Evolutionary conservation across 2,888 invertebrate species (phyloP).

Genomic region (Leptinotarsa rubiginosa): DNA sequence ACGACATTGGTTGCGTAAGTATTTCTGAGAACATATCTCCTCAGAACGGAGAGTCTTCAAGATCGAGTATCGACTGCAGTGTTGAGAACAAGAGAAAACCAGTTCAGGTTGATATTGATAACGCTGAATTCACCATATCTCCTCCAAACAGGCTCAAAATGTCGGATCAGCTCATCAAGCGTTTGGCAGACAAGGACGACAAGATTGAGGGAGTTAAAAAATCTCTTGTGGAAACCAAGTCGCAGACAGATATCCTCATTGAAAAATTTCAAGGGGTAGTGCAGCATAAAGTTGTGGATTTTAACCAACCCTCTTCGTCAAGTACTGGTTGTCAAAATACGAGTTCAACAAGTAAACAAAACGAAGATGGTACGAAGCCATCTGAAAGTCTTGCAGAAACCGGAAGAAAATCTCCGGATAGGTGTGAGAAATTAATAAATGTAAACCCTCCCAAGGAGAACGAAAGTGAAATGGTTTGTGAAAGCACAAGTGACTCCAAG

Average conservation of each 20-base stretch:
- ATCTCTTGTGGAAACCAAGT: slow-evolving; percentile 20
- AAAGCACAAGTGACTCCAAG: background rate
- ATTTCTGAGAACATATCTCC: slow-evolving; percentile 50
- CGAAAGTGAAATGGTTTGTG: slow-evolving; percentile 1
- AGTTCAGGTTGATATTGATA: slow-evolving; percentile 57
- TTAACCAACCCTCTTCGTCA: background rate
- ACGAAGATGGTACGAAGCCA: background rate
- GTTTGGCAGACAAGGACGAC: slow-evolving; percentile 52
- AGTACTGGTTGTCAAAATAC: slow-evolving; percentile 12
- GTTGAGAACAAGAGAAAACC: slow-evolving; percentile 53
- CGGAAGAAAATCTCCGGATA: background rate
- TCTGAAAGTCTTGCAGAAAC: slow-evolving; percentile 22
- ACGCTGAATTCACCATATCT: slow-evolving; percentile 55
- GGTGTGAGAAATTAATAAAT: background rate
- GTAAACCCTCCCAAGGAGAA: slow-evolving; percentile 4
- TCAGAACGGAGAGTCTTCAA: slow-evolving; percentile 47
- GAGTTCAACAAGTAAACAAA: slow-evolving; percentile 12
- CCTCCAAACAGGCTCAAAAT: slow-evolving; percentile 60
- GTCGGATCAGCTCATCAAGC: slow-evolving; percentile 61
- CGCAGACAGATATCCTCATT: slow-evolving; percentile 38
- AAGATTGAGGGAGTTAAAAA: slow-evolving; percentile 42
- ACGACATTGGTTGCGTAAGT: slow-evolving; percentile 46
- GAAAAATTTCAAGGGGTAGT: slow-evolving; percentile 34
- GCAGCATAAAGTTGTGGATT: background rate
- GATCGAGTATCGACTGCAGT: slow-evolving; percentile 41